phyloP scores from a whole-genome alignment of 2,797 vertebrate genomes.

The Morelia viridis region DNA sequence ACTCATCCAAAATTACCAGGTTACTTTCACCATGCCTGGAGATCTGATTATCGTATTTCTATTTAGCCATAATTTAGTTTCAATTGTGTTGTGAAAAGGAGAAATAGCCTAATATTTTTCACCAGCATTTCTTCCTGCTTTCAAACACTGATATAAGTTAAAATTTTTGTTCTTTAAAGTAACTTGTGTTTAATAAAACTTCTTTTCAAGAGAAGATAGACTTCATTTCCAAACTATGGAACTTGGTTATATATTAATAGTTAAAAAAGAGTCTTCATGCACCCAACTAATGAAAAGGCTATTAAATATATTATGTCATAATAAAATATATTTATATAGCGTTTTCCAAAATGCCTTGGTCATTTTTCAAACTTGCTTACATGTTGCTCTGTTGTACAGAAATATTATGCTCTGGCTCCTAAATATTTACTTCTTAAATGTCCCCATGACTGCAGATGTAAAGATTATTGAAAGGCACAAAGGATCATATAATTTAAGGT shows the following conservation, averaged over 20 bases:
- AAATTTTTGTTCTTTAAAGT: neutral
- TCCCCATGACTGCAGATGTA: conserved; percentile 58
- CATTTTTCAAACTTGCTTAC: conserved; percentile 50
- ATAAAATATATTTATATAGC: conserved; percentile 34
- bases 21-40: neutral
- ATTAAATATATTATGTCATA: conserved; percentile 40
- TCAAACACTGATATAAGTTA: neutral
- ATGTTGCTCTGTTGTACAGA: conserved; percentile 38
- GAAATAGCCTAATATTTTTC: neutral
- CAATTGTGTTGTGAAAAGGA: neutral
- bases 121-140: neutral
- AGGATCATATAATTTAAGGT: conserved; percentile 67
- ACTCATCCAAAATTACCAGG: neutral
- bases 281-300: conserved; percentile 36
- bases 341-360: neutral
- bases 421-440: conserved; percentile 69
- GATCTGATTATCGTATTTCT: neutral
- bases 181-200: neutral
- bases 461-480: conserved; percentile 68
- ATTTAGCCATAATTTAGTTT: neutral
- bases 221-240: conserved; percentile 46
- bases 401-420: conserved; percentile 38
- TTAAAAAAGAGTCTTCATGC: neutral
- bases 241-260: neutral
- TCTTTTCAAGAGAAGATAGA: neutral